Conservation (phyloP, 2,888 invertebrate species). For the Cheilosia vernalis region DNA sequence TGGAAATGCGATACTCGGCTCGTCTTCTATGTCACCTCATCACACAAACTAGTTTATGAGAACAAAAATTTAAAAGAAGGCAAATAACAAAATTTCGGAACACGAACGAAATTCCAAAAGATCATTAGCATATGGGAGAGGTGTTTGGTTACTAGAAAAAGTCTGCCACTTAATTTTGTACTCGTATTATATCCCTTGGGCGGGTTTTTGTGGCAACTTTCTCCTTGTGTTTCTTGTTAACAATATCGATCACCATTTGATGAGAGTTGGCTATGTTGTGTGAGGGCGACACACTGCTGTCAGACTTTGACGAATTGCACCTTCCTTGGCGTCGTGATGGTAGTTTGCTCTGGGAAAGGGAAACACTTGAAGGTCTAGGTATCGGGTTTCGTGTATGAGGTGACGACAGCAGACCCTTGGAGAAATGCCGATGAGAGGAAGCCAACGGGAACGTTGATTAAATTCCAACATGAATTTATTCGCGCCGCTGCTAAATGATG, state of each 20-base stretch:
- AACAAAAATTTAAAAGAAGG: slow-evolving; percentile 25
- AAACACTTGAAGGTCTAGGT: slow-evolving; percentile 17
- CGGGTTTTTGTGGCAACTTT: background rate
- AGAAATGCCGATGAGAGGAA: background rate
- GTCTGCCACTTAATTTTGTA: slow-evolving; percentile 11
- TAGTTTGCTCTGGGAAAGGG: slow-evolving; percentile 12
- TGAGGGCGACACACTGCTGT: slow-evolving; percentile 63
- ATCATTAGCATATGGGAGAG: slow-evolving; percentile 71
- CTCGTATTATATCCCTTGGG: slow-evolving; percentile 6
- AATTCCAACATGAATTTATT: background rate
- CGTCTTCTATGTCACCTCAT: slow-evolving; percentile 31
- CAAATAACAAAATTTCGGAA: slow-evolving; percentile 43
- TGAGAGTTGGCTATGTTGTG: slow-evolving; percentile 33
- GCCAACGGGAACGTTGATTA: slow-evolving; percentile 13
- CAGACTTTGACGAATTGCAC: slow-evolving; percentile 73
- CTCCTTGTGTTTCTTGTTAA: background rate
- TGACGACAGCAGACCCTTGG: slow-evolving; percentile 36
- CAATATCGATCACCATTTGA: slow-evolving; percentile 62
- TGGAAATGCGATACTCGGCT: slow-evolving; percentile 57
- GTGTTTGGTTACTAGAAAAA: slow-evolving; percentile 68
- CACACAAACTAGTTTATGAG: slow-evolving; percentile 63
- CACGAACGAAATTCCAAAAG: slow-evolving; percentile 26
- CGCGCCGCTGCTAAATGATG: background rate
- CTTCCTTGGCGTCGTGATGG: slow-evolving; percentile 23
- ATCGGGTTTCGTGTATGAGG: slow-evolving; percentile 32